Percentiles rank a stretch among this genome's conserved stretches.
These are phyloP conservation scores for Cyanoderma ruficeps DNA, from an alignment of 2,113 vertebrate species.

Conservation along the genomic window DNA sequence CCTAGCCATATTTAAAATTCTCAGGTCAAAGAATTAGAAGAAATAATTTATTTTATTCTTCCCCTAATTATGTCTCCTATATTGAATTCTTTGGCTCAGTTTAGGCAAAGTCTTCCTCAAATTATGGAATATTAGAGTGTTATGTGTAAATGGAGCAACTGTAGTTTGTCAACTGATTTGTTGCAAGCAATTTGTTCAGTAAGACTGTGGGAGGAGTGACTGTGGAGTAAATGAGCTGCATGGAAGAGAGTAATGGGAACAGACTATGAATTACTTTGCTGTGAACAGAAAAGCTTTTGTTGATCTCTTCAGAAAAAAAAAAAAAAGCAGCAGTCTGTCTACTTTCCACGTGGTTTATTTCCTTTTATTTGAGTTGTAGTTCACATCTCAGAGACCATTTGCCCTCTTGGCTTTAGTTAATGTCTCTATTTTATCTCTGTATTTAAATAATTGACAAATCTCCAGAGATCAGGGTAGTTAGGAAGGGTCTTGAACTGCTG, in stretches of 20 bases:
- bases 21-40: neutral
- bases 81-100: neutral
- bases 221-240: neutral
- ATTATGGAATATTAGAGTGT: neutral
- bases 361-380: neutral
- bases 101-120: neutral
- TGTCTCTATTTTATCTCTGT: neutral
- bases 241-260: neutral
- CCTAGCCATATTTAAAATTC: neutral
- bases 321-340: neutral
- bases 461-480: neutral
- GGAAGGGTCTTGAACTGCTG: neutral
- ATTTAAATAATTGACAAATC: conserved; percentile 11
- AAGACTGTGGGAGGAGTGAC: neutral
- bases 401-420: neutral
- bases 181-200: neutral
- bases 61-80: neutral
- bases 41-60: neutral
- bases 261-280: neutral
- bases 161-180: neutral
- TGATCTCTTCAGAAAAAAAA: neutral
- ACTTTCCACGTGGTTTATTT: neutral
- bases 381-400: neutral
- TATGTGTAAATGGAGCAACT: neutral
- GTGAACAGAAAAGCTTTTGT: neutral